A percentile compares a stretch with the other conserved stretches of the same genome.
These are phyloP conservation scores for Ochropleura plecta DNA, from an alignment of 2,888 invertebrate genomes.

Conservation along the genomic window DNA sequence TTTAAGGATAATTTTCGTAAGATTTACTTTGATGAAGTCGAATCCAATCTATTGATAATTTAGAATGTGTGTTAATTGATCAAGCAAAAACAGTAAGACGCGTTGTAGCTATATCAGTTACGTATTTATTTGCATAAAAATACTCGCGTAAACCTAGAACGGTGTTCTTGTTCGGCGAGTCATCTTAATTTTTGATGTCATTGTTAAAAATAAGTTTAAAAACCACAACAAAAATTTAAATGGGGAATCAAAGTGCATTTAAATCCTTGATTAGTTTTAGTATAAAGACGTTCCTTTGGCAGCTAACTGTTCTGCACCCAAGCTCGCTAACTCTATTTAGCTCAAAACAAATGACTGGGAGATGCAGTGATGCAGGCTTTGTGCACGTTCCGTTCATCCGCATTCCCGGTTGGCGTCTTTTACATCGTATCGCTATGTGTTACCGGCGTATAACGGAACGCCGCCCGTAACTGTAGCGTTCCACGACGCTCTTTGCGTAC, in stretches of 20 bases:
- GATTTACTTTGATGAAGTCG: conserved; percentile 26
- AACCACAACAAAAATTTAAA: not conserved
- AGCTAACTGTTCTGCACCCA: not conserved
- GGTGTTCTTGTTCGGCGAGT: not conserved
- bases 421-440: conserved; percentile 66
- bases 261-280: not conserved
- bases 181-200: not conserved
- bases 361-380: conserved; percentile 45
- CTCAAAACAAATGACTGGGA: conserved; percentile 32
- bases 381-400: conserved; percentile 74
- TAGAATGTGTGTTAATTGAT: conserved; percentile 24
- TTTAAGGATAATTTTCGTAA: conserved; percentile 10
- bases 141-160: not conserved
- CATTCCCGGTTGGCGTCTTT: conserved; percentile 73
- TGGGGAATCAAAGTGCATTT: not conserved
- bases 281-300: not conserved
- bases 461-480: conserved; percentile 74
- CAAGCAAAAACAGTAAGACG: not conserved
- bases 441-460: conserved; percentile 78
- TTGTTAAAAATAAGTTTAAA: too few relatives aligned
- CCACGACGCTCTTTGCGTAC: conserved; percentile 74
- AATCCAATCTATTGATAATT: conserved; percentile 12
- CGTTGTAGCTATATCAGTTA: not conserved
- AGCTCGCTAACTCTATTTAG: conserved; percentile 25
- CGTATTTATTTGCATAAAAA: not conserved